Base-by-base conservation (phyloP, 2,888 invertebrate species). In the Capitulum mitella region DNA sequence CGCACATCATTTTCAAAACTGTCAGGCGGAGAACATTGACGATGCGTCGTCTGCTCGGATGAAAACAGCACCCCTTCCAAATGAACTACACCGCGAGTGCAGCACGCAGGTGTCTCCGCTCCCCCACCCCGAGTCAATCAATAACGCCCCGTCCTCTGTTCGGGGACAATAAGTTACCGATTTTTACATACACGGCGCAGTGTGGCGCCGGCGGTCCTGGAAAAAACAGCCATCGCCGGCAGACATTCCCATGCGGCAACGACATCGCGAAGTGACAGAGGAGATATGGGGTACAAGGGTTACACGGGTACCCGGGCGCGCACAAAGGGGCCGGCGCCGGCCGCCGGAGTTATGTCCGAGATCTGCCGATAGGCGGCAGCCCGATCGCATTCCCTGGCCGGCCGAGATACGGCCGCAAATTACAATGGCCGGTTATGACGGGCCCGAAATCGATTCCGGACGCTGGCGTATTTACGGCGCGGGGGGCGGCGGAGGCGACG, bases 131-230 rank as follows among this genome's bases (percentile, higher is more conserved):
- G 14, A 70, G 70, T 70, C 70, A 70, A 70, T 70, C 70, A 70
- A 70, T 70, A 70, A 70, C 37, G 26, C 70, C 22, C 37, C 1
- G 29, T 34, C 19, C 64, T 3, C 32, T 64, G 64, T 70, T 40
- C 70, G 37, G 37, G 22, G 37, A 70, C 70, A 70, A 70, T 70
- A 70, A 70, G 70, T 70, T 37, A 70, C 19, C 70, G 70, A 70
- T 70, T 70, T 70, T 70, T 70, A 70, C 70, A 70, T 70, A 70
- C 70, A 40, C 70, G 37, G 40, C 70, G 26, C 70, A 26, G 70
- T 40, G 70, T 37, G 70, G 26, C 26, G 70, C 40, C 70, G 40
- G n/a, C 70, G 40, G 64, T 14, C 64, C 70, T 37, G 40, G 70
- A 70, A 70, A n/a, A 70, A 70, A 70, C 70, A 70, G 70, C 12